These are phyloP conservation scores for Thecocarcelia acutangulata DNA, from an alignment of 2,888 invertebrate species.

Conservation along the genomic window DNA sequence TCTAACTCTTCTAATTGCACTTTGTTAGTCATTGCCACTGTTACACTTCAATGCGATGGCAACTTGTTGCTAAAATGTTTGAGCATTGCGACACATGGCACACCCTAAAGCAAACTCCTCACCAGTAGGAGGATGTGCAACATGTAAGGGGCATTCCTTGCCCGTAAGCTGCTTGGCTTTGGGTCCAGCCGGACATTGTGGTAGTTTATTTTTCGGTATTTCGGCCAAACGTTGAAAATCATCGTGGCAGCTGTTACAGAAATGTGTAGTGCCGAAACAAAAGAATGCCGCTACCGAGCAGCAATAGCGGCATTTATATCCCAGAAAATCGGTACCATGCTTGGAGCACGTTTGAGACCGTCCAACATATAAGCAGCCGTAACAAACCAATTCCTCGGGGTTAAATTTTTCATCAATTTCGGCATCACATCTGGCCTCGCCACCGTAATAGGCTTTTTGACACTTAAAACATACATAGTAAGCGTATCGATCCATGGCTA, in stretches of 20 bases:
- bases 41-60: conserved; percentile 7
- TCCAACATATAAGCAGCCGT: conserved; percentile 97
- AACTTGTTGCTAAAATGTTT: conserved; percentile 86
- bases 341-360: conserved; percentile 96
- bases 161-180: conserved; percentile 95
- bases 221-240: conserved; percentile 98
- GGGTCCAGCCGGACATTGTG: conserved; percentile 97
- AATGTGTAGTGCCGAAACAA: conserved; percentile 99
- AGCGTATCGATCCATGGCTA: conserved; percentile 98
- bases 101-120: conserved; percentile 99
- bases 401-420: conserved; percentile 91
- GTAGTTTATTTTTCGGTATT: conserved; percentile 92
- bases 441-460: conserved; percentile 97
- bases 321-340: conserved; percentile 98
- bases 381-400: conserved; percentile 97
- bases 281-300: conserved; percentile 99
- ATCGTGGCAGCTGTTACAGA: conserved; percentile 99
- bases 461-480: conserved; percentile 99
- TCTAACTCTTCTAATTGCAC: conserved; percentile 71
- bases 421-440: conserved; percentile 97
- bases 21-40: conserved; percentile 62
- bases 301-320: conserved; percentile 99
- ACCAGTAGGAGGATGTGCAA: conserved; percentile 97
- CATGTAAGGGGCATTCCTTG: conserved; percentile 97
- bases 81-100: conserved; percentile 97